A percentile compares a stretch with the other conserved stretches of the same genome.
These are phyloP conservation scores for Apaloderma vittatum DNA, from an alignment of 2,113 vertebrate species.

Conservation along the genomic window DNA sequence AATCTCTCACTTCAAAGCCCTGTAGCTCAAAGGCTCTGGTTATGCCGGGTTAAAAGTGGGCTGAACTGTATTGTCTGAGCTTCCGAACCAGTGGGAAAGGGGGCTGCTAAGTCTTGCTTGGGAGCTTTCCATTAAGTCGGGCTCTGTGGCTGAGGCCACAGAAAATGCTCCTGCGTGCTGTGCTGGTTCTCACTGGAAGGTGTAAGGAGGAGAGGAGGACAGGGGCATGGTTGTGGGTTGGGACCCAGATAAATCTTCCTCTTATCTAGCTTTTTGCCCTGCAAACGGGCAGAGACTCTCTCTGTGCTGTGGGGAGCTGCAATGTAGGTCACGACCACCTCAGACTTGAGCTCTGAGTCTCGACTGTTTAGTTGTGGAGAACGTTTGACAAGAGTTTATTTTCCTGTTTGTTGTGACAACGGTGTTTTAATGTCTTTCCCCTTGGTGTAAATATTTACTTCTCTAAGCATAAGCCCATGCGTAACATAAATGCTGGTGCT, in stretches of 20 bases:
- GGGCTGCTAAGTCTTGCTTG: neutral
- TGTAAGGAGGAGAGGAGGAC: neutral
- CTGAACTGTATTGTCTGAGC: accelerated
- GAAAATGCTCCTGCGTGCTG: neutral
- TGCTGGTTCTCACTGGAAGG: neutral
- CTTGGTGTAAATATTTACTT: neutral
- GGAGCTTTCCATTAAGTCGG: neutral
- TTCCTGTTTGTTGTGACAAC: neutral
- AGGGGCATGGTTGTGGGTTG: accelerated
- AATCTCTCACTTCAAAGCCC: neutral
- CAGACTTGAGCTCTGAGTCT: accelerated
- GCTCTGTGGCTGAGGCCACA: neutral
- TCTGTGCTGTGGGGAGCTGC: accelerated
- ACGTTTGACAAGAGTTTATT: neutral
- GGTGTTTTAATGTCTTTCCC: neutral
- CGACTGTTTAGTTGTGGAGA: accelerated
- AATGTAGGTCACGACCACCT: accelerated
- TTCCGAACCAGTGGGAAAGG: neutral
- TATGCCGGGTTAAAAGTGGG: neutral
- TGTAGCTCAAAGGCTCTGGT: accelerated
- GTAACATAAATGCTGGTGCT: neutral
- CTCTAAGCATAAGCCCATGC: neutral
- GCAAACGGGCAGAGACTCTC: neutral
- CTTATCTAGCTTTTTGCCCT: neutral
- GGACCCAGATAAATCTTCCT: too few relatives aligned